Base-by-base conservation (phyloP, 1,140 invertebrate genomes). In the Drosophila lacertosa region DNA sequence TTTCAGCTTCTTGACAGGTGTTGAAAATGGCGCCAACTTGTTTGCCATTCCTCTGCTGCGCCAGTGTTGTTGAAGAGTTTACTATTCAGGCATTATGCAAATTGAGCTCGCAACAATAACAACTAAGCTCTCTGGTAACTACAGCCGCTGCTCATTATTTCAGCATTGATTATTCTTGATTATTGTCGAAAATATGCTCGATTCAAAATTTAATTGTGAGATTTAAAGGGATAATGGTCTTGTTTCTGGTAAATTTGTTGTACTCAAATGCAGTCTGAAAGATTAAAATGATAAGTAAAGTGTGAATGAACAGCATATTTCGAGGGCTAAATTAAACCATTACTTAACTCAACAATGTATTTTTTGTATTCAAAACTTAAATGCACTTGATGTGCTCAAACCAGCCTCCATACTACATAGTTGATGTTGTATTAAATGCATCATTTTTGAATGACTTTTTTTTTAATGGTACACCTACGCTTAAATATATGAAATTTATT, bases 1-100 rank as follows among this genome's bases (percentile, higher is more conserved):
- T 47, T 74, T 66, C 55, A 72, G 76, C 75, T 86, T 48, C 68
- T 74, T 81, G 81, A 80, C 81, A 86, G 81, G 81, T 86, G 81
- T 86, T 77, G 66, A 86, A 77, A 86, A 81, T 74, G 77, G 71
- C 76, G 76, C 60, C 58, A 57, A 74, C 62, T 73, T 77, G 74
- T 63, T 45, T 83, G 62, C 39, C 55, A 37, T n/a, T n/a, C n/a
- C n/a, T n/a, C 62, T 62, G 55, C 72, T 60, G 44, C 58, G 63
- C 40, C 26, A 60, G 55, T 15, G 48, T 65, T 75, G 54, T 60
- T 58, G 35, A 65, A 59, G 64, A 63, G 51, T 54, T 75, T 80
- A 62, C 63, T 74, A 73, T 59, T 59, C 39, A 7, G n/a, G 50
- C 72, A 65, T 80, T 74, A 79, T 79, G 76, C 71, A 79, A 79